Percentiles rank a stretch among this genome's conserved stretches.
Conservation (phyloP, 2,113 vertebrate genomes). For the Macquaria australasica region DNA sequence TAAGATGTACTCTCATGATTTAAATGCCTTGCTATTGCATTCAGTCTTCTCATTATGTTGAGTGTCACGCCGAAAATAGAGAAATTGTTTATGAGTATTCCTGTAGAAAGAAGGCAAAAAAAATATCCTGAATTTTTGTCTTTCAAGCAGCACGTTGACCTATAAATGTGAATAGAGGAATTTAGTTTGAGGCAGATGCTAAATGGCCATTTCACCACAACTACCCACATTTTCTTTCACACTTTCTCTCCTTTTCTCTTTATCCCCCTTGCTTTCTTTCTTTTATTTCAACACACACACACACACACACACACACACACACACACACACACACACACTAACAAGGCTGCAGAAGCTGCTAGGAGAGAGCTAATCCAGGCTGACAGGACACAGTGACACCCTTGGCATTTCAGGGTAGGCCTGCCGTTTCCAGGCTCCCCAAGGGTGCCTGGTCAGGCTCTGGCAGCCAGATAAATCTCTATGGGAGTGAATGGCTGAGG, state of each 20-base stretch:
- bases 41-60: constrained; percentile 10
- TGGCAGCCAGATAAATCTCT: constrained; percentile 70
- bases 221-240: constrained; percentile 47
- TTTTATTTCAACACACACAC: constrained; percentile 47
- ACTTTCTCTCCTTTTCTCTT: constrained; percentile 42
- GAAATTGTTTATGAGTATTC: background rate
- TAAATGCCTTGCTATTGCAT: background rate
- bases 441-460: constrained; percentile 68
- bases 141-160: constrained; percentile 33
- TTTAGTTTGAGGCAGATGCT: constrained; percentile 35
- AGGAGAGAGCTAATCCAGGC: constrained; percentile 74
- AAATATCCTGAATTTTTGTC: background rate
- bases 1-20: background rate
- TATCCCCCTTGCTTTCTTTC: constrained; percentile 23
- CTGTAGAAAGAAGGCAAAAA: constrained; percentile 12
- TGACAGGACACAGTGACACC: constrained; percentile 82
- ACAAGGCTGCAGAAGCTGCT: constrained; percentile 70
- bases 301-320: constrained; percentile 35
- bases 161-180: constrained; percentile 38
- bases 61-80: background rate
- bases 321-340: constrained; percentile 50
- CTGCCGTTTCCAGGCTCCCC: constrained; percentile 69
- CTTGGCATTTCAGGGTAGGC: constrained; percentile 83
- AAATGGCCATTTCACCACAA: constrained; percentile 46
- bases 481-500: constrained; percentile 53